Base-by-base conservation (phyloP, 2,113 vertebrate species). In the Nothoprocta pentlandii region DNA sequence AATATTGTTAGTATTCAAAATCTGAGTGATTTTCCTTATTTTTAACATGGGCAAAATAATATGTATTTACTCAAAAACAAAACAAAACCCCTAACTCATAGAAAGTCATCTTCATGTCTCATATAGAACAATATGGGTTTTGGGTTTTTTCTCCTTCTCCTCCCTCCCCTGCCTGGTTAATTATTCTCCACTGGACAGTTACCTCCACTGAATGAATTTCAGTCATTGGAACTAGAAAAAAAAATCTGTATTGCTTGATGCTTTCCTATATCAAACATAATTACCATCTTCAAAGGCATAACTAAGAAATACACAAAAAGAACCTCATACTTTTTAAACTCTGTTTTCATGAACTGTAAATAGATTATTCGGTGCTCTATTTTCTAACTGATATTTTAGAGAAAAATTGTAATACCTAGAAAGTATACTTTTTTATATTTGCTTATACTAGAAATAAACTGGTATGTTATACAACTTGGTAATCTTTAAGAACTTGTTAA, bases 141-240 rank as follows among this genome's bases (percentile, higher is more conserved):
- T 56, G 41, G 4, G 15, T 39, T 78, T 74, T 44, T 42, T 34
- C 30, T 89, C 32, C 16, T 7, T 3, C 2, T 36, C 1, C 6
- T 49, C 47, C 47, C 47, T 2, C 0, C 2, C 0, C 15, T 5
- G 6, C 12, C 4, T 2, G 16, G 6, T 26, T 59, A 80, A 23
- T 46, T 83, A 20, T 90, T 70, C 34, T 19, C 68, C 32, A 62
- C n/a, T 34, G 59, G 3, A 12, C 34, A 22, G 59, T 36, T 34
- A 36, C 16, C 30, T 69, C 47, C 44, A 53, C 7, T 3, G 1
- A 46, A 7, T 3, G 26, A 74, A 80, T 0, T 67, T 34, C 7
- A 26, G 34, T 6, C 4, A 42, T 28, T 42, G 2, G 25, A 85
- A 74, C 13, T 42, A 34, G 10, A 80, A 88, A 77, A 77, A 2